Base-by-base conservation (phyloP, 2,888 invertebrate species). In the Hipparchia semele region DNA sequence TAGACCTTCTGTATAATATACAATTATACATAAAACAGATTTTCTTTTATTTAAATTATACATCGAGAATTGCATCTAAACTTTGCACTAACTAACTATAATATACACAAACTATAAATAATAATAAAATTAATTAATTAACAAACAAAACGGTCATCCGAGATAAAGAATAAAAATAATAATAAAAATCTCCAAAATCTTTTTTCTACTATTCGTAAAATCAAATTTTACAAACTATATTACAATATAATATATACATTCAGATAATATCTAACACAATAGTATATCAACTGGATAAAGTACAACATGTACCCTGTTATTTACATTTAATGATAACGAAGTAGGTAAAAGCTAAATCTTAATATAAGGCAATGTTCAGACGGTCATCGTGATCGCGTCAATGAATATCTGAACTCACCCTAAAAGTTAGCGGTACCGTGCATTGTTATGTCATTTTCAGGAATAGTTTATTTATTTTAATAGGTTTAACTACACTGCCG, bases 231-330 rank as follows among this genome's bases (percentile, higher is more conserved):
- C 74, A 77, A 51, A 73, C 75, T 79, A 79, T 77, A 73, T 81
- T 83, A 88, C 84, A 84, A 82, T 91, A 90, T 91, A 84, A 82
- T 91, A 90, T 91, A 86, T 91, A 92, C 89, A 92, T 91, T 92
- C 89, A 92, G 83, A 86, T 79, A 84, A 86, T 79, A 84, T 80
- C 81, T 84, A 85, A 84, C 83, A 81, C 82, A 85, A 80, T 85
- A 87, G 87, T 87, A 88, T 84, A 81, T 86, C 75, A 84, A 85
- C 83, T 86, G 85, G 83, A 83, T 85, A 78, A 86, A 85, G 83
- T 87, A 87, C 84, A 77, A 76, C 66, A 73, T 74, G 83, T 84
- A 86, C 87, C 85, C 85, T 85, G 85, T 82, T 87, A 85, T 88
- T 80, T 87, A 87, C 87, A 88, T 60, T 65, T 68, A 71, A 56